Evolutionary conservation across 1,140 invertebrate species (phyloP), one percentile per base, ranked within the genome.

Genomic region (Scaptomyza pallida): DNA sequence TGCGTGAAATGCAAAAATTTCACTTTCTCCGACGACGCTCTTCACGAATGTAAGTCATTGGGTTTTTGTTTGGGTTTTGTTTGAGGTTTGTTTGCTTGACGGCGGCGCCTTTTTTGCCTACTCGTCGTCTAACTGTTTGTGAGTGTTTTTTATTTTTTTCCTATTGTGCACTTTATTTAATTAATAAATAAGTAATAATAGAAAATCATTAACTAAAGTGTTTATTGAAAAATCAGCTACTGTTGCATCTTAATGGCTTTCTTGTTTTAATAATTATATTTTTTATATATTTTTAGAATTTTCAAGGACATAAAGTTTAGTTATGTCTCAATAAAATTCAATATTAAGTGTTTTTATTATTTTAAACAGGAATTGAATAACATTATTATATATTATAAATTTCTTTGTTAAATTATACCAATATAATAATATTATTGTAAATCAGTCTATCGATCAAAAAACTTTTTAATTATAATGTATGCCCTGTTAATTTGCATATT

Each of bases 1-100:
- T 62, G 57, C 65, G 59, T 78, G 65, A 88, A 86, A 86, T 86
- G 82, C 82, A 86, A 88, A 30, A 88, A 89, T 89, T 88, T 88
- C 82, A 88, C 82, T 88, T 88, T 88, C 82, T 88, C 83, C 78
- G 65, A 23, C 78, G 65, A 23, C 45, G 19, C 77, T 75, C 61
- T 75, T 54, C 19, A 68, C 51, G 64, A 85, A 85, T 85, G 82
- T 85, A 85, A 85, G 81, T 86, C 81, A 85, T 85, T 85, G 81
- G 81, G 81, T 74, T 71, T 82, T 51, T 72, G 35, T 69, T 56
- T 50, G 19, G 12, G 15, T 60, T 52, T 30, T 26, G 23, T 45
- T 57, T 19, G 55, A 2, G 12, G 43, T 44, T 21, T 41, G 54
- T 30, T 19, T 30, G 13, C 13, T 23, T 41, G 60, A 12, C n/a